Evolutionary conservation across 1,140 invertebrate species (phyloP).

Genomic region (Aphaenogaster rudis): DNA sequence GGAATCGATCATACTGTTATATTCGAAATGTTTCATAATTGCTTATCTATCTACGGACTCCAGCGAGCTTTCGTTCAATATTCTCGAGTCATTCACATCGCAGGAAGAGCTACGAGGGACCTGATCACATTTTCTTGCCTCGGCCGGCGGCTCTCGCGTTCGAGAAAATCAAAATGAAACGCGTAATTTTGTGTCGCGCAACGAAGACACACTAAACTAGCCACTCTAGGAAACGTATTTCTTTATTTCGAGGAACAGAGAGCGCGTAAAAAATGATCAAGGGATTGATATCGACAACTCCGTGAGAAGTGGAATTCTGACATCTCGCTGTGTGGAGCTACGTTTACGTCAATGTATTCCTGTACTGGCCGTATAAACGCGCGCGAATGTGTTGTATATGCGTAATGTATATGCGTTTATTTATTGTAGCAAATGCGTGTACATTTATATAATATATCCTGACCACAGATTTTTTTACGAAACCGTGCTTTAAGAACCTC

Average conservation of each 20-base stretch:
- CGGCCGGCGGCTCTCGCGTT: constrained; percentile 31
- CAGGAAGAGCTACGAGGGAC: constrained; percentile 53
- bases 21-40: constrained; percentile 80
- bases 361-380: constrained; percentile 26
- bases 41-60: constrained; percentile 83
- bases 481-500: background rate
- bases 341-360: constrained; percentile 11
- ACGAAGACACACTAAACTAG: constrained; percentile 78
- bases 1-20: constrained; percentile 64
- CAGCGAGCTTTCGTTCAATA: constrained; percentile 50
- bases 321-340: background rate
- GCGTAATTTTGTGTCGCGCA: constrained; percentile 68
- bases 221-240: constrained; percentile 77
- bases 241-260: constrained; percentile 61
- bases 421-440: constrained; percentile 30
- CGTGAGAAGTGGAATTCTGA: constrained; percentile 63
- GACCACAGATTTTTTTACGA: constrained; percentile 22
- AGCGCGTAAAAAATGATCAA: constrained; percentile 67
- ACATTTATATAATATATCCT: constrained; percentile 34
- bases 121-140: background rate
- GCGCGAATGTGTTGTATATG: background rate
- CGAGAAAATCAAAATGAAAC: constrained; percentile 77
- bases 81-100: constrained; percentile 53
- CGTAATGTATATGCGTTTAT: constrained; percentile 24
- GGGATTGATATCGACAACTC: constrained; percentile 70